A percentile compares a stretch with the other conserved stretches of the same genome.
Evolutionary conservation across 2,797 vertebrate genomes (phyloP).

Genomic region (Phoebastria nigripes): DNA sequence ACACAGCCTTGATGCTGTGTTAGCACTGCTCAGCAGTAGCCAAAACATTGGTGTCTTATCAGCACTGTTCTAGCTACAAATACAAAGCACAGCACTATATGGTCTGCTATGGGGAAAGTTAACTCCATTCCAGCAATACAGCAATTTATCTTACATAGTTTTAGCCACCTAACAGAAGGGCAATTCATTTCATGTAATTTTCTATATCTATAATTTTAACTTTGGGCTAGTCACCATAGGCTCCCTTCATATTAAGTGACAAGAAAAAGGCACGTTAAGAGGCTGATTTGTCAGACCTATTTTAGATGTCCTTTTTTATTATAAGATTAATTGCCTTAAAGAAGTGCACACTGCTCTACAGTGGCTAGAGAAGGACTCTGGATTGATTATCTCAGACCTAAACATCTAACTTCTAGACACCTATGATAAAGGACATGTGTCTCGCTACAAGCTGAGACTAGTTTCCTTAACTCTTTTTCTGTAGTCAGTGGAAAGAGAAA

Average conservation of each 20-base stretch:
- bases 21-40: background rate
- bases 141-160: background rate
- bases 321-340: background rate
- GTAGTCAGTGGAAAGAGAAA: background rate
- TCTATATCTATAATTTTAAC: background rate
- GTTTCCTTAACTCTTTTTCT: background rate
- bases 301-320: background rate
- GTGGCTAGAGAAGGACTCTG: background rate
- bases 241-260: background rate
- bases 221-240: background rate
- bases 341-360: fast-evolving
- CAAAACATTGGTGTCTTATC: background rate
- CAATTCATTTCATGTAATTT: background rate
- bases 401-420: background rate
- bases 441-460: background rate
- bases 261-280: background rate
- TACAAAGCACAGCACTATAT: background rate
- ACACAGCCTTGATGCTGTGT: background rate
- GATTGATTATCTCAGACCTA: background rate
- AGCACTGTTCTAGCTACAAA: background rate
- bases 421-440: background rate
- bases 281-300: background rate
- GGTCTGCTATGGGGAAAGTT: background rate
- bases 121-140: background rate
- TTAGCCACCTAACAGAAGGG: background rate